Base-by-base conservation (phyloP, 2,113 vertebrate species). In the Clarias gariepinus region DNA sequence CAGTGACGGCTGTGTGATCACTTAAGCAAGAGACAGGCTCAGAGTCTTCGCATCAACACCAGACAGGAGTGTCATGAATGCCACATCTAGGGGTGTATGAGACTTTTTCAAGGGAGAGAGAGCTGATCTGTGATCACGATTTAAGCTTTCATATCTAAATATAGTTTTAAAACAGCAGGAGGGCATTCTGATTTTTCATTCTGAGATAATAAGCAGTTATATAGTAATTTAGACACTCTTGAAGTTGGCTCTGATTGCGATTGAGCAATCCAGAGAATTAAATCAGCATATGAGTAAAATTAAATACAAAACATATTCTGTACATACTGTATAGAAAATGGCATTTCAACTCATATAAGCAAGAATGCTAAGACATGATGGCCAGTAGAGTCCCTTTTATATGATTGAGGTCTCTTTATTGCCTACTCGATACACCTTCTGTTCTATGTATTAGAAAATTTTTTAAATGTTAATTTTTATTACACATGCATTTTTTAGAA, bases 1-100 rank as follows among this genome's bases (percentile, higher is more conserved):
- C 88, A 89, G 82, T 85, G 85, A 89, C 53, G 64, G 57, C 83
- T 68, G 61, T 71, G 73, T 89, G 83, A 87, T 89, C 80, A 87
- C n/a, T 87, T 52, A 77, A 53, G 57, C 47, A 18, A 78, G 57
- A 69, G 64, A 80, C 8, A 23, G 4, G 21, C 4, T 21, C 3
- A 83, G 53, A 69, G 68, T 69, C 25, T 79, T 58, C n/a, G 36
- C n/a, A 53, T 71, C 53, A 71, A 47, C 30, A 15, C 47, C 18
- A 68, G 30, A 18, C 78, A 16, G 30, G 47, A 28, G 55, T 84
- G 83, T 61, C 69, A 61, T 2, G 2, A 76, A 74, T 36, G 28
- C 53, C 63, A 86, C 47, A 57, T 85, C 58, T 79, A 23, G 11
- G 61, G 61, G 74, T 30, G 76, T 79, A 66, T 68, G 47, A 58